Evolutionary conservation across 2,888 invertebrate species (phyloP), one percentile per base, ranked within the genome.

Genomic region (Peribatodes rhomboidaria): DNA sequence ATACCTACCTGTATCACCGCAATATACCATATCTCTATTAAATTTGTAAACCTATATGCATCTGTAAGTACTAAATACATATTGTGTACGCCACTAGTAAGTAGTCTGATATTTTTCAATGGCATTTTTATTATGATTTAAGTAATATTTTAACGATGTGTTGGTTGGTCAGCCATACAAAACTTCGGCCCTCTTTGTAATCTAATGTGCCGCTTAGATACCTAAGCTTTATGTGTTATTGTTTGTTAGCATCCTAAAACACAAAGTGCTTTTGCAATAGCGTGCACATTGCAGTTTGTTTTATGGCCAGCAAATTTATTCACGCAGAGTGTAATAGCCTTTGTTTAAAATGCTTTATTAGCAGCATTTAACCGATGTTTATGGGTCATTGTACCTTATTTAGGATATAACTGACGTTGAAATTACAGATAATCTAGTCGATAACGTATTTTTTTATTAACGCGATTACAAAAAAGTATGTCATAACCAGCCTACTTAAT

Each of bases 321-420:
- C 46, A 63, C 65, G 42, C 50, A 63, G 49, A 50, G 46, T 61
- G 37, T 61, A 67, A 65, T 65, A 58, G 56, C 67, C 55, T 59
- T 61, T 64, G 73, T 71, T 70, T 73, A 72, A 64, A 72, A 65
- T 50, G 67, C 58, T 69, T 67, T 76, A 73, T 74, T 77, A 69
- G 70, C 69, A 65, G 70, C 72, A 76, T 72, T 68, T 68, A 60
- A 72, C 70, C 65, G 66, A 70, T 68, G 71, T 71, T 76, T 78
- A 72, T 72, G 74, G 78, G 78, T 82, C 82, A 73, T 77, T 80
- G 81, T 76, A 80, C 84, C 78, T 74, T 73, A 79, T 78, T 75
- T 79, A 74, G 73, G 73, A 76, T 77, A 73, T 76, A 65, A 69
- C 69, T 70, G 57, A 70, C 71, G 33, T 47, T 47, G 53, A 27